Conservation (phyloP, 2,113 vertebrate genomes). For the Labeo rohita region DNA sequence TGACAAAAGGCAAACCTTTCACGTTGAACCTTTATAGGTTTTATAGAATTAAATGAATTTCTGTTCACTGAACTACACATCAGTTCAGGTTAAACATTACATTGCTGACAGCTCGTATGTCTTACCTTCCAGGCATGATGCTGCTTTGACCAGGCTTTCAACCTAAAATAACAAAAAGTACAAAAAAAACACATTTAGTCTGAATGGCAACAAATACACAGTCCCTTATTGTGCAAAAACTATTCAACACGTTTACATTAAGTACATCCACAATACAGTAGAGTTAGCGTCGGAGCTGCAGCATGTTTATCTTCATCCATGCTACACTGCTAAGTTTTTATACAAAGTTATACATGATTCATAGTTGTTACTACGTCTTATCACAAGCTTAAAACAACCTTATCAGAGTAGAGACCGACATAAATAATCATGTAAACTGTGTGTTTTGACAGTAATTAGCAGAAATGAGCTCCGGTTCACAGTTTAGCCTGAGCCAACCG, state of each 20-base stretch:
- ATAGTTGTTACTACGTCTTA: not conserved
- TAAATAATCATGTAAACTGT: fast-evolving
- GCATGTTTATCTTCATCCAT: not conserved
- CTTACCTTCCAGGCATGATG: conserved; percentile 93
- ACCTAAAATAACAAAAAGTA: conserved; percentile 66
- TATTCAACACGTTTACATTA: not conserved
- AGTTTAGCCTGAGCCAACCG: not conserved
- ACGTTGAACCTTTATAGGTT: too few relatives aligned
- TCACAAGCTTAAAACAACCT: not conserved
- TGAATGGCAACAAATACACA: not conserved
- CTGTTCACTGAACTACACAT: not conserved
- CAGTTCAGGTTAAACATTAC: not conserved
- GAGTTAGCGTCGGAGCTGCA: not conserved
- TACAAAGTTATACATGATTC: not conserved
- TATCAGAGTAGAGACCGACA: too few relatives aligned
- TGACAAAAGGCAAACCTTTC: too few relatives aligned
- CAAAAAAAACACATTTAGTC: not conserved
- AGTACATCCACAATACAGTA: not conserved
- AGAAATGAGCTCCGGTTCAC: too few relatives aligned
- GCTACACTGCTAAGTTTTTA: not conserved
- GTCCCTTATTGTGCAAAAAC: too few relatives aligned
- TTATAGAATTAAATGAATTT: not conserved
- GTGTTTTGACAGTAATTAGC: not conserved
- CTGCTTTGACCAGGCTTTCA: conserved; percentile 71
- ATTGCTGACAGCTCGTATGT: not conserved